phyloP scores from a whole-genome alignment of 1,140 invertebrate genomes.

The Palaemon carinicauda region DNA sequence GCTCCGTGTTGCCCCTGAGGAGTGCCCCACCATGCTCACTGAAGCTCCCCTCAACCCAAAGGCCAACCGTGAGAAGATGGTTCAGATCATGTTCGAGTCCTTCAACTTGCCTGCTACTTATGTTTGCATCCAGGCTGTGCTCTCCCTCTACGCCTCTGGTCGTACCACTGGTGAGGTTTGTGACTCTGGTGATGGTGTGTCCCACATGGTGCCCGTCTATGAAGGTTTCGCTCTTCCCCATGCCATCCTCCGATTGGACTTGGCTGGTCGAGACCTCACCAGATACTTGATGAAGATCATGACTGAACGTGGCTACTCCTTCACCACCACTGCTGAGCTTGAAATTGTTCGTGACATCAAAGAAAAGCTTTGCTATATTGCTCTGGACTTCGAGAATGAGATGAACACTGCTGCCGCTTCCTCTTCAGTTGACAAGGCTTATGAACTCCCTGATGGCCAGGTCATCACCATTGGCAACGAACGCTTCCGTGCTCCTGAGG shows the following conservation, averaged over 20 bases:
- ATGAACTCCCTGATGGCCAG: neutral
- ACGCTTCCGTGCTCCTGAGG: neutral
- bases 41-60: no score
- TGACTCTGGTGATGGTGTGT: neutral
- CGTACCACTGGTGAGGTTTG: neutral
- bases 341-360: slow-evolving; percentile 66
- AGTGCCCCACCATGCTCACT: slow-evolving; percentile 62
- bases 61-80: no score
- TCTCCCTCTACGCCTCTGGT: neutral
- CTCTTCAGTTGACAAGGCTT: neutral
- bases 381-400: neutral
- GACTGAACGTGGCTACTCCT: slow-evolving; percentile 64
- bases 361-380: neutral
- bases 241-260: neutral
- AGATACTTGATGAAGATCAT: slow-evolving; percentile 69
- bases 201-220: neutral
- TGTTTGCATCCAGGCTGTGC: neutral
- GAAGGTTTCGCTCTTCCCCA: neutral
- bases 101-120: no score
- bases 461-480: neutral
- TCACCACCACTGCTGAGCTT: slow-evolving; percentile 62
- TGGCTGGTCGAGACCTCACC: slow-evolving; percentile 67
- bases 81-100: no score
- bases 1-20: slow-evolving; percentile 91
- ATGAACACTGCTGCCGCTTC: neutral